Evolutionary conservation across 2,888 invertebrate genomes (phyloP).

Genomic region (Drosophila buzzatii): DNA sequence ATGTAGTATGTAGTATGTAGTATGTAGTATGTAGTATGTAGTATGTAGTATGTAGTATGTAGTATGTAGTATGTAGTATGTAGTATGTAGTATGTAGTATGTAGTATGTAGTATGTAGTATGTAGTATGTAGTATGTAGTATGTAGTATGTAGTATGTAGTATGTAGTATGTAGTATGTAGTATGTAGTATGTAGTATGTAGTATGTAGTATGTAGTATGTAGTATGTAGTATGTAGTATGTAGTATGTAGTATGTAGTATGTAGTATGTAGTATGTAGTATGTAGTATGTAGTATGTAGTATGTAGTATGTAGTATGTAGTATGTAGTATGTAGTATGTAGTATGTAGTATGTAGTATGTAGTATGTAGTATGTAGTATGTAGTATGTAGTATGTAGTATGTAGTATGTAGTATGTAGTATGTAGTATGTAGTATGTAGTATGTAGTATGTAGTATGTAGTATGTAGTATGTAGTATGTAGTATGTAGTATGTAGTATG

Average conservation of each 20-base stretch:
- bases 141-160: neutral
- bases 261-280: neutral
- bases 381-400: neutral
- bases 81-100: neutral
- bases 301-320: neutral
- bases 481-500: neutral
- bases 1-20: neutral
- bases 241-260: neutral
- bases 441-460: neutral
- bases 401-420: neutral
- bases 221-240: neutral
- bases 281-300: neutral
- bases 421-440: neutral
- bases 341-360: neutral
- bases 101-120: neutral
- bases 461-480: neutral
- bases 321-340: neutral
- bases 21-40: neutral
- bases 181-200: neutral
- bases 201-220: neutral
- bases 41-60: neutral
- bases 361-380: too few species aligned
- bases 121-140: neutral
- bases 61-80: neutral
- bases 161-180: neutral